These are phyloP conservation scores for Mystacornis crossleyi DNA, from an alignment of 2,113 vertebrate genomes.

Conservation along the genomic window DNA sequence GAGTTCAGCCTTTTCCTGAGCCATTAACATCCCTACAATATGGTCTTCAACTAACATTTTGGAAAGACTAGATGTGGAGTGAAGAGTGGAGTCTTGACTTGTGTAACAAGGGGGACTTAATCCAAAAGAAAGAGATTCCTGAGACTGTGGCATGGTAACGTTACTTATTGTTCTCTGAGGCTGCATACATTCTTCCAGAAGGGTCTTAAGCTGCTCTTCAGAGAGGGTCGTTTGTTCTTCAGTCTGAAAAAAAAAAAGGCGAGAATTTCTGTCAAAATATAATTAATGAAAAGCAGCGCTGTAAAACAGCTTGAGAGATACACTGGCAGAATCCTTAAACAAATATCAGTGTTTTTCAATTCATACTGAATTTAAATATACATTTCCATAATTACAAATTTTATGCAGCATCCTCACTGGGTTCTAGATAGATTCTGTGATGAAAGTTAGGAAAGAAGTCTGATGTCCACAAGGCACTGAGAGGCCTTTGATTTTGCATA, in stretches of 20 bases:
- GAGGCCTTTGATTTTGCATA: neutral
- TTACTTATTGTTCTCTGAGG: conserved; percentile 45
- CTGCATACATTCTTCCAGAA: conserved; percentile 73
- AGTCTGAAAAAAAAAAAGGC: conserved; percentile 43
- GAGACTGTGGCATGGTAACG: conserved; percentile 59
- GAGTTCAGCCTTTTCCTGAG: neutral
- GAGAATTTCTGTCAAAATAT: conserved; percentile 55
- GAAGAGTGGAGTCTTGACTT: conserved; percentile 43
- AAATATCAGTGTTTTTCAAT: neutral
- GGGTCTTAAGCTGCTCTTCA: conserved; percentile 72
- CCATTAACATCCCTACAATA: conserved; percentile 45
- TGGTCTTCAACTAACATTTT: conserved; percentile 59
- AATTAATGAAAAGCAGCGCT: conserved; percentile 8
- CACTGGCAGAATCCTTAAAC: neutral
- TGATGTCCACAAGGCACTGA: neutral
- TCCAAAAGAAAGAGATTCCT: conserved; percentile 59
- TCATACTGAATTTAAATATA: neutral
- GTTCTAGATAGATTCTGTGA: conserved; percentile 3
- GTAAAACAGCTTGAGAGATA: neutral
- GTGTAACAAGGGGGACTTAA: conserved; percentile 22
- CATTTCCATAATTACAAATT: neutral
- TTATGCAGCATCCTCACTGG: neutral
- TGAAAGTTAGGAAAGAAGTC: neutral
- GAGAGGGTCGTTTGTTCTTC: conserved; percentile 63
- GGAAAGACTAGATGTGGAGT: conserved; percentile 46